These are phyloP conservation scores for Petrocephalus zakoni DNA, from an alignment of 2,113 vertebrate species.

Conservation along the genomic window DNA sequence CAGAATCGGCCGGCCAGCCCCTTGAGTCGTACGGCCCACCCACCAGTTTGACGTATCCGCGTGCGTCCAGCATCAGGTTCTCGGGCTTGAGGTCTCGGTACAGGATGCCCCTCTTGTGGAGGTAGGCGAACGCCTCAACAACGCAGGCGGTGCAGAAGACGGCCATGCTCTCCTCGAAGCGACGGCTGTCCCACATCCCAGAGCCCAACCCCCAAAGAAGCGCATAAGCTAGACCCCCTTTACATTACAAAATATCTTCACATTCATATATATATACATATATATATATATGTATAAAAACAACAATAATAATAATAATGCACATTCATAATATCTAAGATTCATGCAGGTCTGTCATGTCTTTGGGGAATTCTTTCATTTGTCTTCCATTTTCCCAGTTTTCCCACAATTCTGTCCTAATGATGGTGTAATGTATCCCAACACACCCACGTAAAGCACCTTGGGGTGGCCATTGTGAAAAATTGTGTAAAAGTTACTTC, in stretches of 20 bases:
- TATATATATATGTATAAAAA: neutral
- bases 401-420: too few species aligned
- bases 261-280: neutral
- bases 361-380: neutral
- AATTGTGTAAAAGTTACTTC: neutral
- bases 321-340: neutral
- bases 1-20: too few species aligned
- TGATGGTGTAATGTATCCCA: too few species aligned
- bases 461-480: too few species aligned
- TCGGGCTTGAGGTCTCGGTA: conserved; percentile 78
- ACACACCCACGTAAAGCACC: too few species aligned
- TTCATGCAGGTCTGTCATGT: neutral
- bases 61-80: conserved; percentile 71
- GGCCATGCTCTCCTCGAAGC: conserved; percentile 61
- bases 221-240: neutral
- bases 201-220: neutral
- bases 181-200: conserved; percentile 49
- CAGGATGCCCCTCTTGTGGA: conserved; percentile 68
- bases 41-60: conserved; percentile 73
- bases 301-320: neutral
- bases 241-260: neutral
- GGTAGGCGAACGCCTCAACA: conserved; percentile 71
- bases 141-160: conserved; percentile 71
- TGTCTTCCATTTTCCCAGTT: too few species aligned
- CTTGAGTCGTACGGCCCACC: neutral